phyloP scores from a whole-genome alignment of 2,888 invertebrate genomes.

The Syrista parreyssii region DNA sequence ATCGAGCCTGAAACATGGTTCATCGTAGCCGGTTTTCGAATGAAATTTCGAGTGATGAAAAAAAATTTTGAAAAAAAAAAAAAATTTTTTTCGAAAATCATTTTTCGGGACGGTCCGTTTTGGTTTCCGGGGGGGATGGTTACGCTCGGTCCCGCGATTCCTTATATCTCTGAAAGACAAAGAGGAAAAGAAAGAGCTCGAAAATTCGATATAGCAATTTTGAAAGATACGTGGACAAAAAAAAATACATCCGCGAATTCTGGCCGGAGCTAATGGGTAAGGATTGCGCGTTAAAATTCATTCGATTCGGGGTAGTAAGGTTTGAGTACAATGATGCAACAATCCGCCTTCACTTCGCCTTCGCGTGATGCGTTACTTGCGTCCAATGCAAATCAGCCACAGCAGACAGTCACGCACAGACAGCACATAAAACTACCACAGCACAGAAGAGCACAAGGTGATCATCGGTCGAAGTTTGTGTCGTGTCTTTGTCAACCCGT shows the following conservation, averaged over 20 bases:
- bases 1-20: neutral
- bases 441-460: neutral
- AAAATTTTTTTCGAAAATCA: neutral
- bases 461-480: neutral
- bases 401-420: neutral
- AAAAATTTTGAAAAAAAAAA: too few species aligned
- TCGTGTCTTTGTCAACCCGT: neutral
- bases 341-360: neutral
- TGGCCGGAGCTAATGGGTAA: neutral
- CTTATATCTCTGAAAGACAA: neutral
- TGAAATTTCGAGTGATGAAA: too few species aligned
- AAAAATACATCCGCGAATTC: neutral
- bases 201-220: neutral
- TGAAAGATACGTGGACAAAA: neutral
- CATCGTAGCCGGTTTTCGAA: neutral
- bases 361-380: neutral
- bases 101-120: neutral
- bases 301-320: neutral
- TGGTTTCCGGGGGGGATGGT: neutral
- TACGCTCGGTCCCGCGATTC: neutral
- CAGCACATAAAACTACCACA: neutral
- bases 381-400: neutral
- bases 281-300: neutral
- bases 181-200: neutral
- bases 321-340: too few species aligned